Percentiles rank a stretch among this genome's conserved stretches.
Conservation (phyloP, 2,888 invertebrate species). For the Lissonota sp. region DNA sequence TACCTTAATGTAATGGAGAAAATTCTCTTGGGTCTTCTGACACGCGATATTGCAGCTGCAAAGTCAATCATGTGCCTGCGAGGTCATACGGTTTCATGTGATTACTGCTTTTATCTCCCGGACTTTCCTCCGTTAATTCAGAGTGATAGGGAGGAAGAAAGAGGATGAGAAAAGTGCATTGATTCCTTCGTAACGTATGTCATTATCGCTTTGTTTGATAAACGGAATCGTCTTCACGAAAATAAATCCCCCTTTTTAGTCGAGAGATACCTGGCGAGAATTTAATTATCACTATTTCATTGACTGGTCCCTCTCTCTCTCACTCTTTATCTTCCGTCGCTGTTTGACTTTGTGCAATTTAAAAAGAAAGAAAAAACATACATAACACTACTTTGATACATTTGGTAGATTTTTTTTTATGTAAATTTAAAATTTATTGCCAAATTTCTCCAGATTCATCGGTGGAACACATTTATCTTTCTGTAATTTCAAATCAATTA, state of each 20-base stretch:
- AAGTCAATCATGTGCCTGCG: conserved; percentile 6
- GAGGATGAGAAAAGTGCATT: background rate
- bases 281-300: conserved; percentile 43
- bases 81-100: conserved; percentile 41
- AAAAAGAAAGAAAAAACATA: background rate
- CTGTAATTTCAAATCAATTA: too few species aligned
- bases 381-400: background rate
- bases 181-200: conserved; percentile 3
- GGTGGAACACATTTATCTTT: too few species aligned
- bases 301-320: conserved; percentile 21
- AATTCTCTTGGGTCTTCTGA: conserved; percentile 3
- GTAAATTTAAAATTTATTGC: too few species aligned
- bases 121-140: conserved; percentile 29
- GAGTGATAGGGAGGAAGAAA: background rate
- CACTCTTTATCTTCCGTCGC: too few species aligned
- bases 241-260: background rate
- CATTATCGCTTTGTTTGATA: conserved; percentile 23
- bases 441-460: too few species aligned
- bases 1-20: conserved; percentile 62
- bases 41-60: background rate
- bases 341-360: conserved; percentile 9
- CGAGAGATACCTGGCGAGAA: background rate
- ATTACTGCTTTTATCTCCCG: conserved; percentile 18
- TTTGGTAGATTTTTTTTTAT: too few species aligned
- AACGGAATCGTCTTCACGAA: conserved; percentile 6